A percentile compares a stretch with the other conserved stretches of the same genome.
Conservation (phyloP, 2,888 invertebrate species). For the Tanytarsus gracilentus region DNA sequence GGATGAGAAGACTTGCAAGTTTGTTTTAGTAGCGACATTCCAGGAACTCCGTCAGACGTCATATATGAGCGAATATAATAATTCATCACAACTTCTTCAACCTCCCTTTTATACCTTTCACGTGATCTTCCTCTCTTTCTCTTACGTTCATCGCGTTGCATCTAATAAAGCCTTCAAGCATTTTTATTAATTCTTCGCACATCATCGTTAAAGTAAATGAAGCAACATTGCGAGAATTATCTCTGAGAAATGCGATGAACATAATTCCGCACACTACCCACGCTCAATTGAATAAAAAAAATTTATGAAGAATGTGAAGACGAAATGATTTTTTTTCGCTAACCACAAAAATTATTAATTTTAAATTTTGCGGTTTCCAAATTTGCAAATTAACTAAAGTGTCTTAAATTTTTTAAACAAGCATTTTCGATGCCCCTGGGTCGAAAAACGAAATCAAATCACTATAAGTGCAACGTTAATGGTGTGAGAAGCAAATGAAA, state of each 20-base stretch:
- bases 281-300: too few relatives aligned
- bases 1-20: slow-evolving; percentile 6
- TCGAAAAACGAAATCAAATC: too few relatives aligned
- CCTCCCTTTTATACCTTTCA: slow-evolving; percentile 1
- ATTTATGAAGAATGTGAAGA: too few relatives aligned
- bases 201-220: slow-evolving; percentile 21
- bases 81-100: slow-evolving; percentile 1
- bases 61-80: slow-evolving; percentile 13
- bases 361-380: too few relatives aligned
- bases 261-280: slow-evolving; percentile 26
- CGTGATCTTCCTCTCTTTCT: not conserved
- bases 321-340: too few relatives aligned
- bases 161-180: slow-evolving; percentile 28
- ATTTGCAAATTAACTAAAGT: too few relatives aligned
- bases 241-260: slow-evolving; percentile 27
- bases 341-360: too few relatives aligned
- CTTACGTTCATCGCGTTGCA: slow-evolving; percentile 4
- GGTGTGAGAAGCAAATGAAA: slow-evolving; percentile 27
- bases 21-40: slow-evolving; percentile 17
- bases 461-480: too few relatives aligned
- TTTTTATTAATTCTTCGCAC: slow-evolving; percentile 26
- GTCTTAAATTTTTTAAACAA: too few relatives aligned
- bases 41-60: slow-evolving; percentile 20
- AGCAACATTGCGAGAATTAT: slow-evolving; percentile 22
- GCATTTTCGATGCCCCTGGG: too few relatives aligned